Percentiles rank a stretch among this genome's conserved stretches.
phyloP scores from a whole-genome alignment of 2,113 vertebrate genomes.

The Chitala chitala region DNA sequence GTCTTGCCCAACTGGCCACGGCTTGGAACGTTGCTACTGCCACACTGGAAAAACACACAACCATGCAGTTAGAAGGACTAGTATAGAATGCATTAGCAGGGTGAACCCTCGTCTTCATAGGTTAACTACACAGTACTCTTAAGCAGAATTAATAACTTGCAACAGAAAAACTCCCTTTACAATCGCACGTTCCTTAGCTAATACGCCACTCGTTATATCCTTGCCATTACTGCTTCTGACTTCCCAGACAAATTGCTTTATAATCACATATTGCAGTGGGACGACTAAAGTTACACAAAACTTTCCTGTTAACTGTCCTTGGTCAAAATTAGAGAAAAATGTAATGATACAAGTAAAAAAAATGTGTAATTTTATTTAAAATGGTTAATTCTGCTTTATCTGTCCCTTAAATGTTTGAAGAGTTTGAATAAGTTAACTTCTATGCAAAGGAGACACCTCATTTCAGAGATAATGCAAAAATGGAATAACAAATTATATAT shows the following conservation, averaged over 20 bases:
- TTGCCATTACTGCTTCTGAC: background rate
- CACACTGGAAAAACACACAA: background rate
- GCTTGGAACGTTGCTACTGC: background rate
- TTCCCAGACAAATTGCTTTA: background rate
- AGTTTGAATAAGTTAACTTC: background rate
- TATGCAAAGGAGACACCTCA: background rate
- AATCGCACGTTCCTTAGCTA: background rate
- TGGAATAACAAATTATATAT: too few relatives aligned
- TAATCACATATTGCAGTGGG: background rate
- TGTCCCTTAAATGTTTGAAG: too few relatives aligned
- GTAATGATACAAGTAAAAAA: too few relatives aligned
- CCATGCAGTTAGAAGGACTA: background rate
- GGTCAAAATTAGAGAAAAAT: too few relatives aligned
- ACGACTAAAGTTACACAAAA: conserved; percentile 1
- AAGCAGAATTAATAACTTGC: background rate
- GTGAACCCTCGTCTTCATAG: background rate
- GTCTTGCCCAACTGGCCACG: background rate
- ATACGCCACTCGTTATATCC: background rate
- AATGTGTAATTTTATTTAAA: too few relatives aligned
- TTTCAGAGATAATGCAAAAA: too few relatives aligned
- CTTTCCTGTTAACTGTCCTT: too few relatives aligned
- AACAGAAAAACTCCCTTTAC: background rate
- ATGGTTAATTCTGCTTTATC: too few relatives aligned
- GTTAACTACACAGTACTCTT: background rate
- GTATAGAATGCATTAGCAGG: background rate